Evolutionary conservation across 2,888 invertebrate species (phyloP).

Genomic region (Pediacus dermestoides): DNA sequence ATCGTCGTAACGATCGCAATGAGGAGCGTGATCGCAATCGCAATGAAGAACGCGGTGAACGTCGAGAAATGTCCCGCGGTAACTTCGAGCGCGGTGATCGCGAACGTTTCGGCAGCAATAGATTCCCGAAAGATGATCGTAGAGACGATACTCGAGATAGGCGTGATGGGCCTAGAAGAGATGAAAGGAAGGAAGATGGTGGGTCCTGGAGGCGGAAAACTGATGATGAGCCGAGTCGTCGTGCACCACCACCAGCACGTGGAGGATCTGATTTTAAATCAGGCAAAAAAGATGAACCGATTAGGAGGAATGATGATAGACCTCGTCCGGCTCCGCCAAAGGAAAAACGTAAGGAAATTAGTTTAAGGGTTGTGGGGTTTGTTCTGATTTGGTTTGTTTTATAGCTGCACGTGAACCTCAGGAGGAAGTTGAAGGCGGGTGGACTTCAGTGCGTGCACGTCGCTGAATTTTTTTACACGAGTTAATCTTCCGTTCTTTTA

Average conservation of each 20-base stretch:
- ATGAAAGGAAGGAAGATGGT: conserved; percentile 13
- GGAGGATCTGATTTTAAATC: conserved; percentile 22
- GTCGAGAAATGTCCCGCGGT: conserved; percentile 16
- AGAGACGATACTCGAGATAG: conserved; percentile 23
- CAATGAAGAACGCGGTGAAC: conserved; percentile 12
- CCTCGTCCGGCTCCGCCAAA: conserved; percentile 30
- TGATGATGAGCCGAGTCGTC: conserved; percentile 19
- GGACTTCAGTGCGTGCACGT: conserved; percentile 41
- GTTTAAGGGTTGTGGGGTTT: conserved; percentile 11
- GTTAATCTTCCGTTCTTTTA: not conserved
- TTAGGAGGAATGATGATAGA: conserved; percentile 24
- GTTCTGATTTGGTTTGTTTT: conserved; percentile 18
- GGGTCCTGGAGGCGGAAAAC: conserved; percentile 27
- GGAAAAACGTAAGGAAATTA: conserved; percentile 43
- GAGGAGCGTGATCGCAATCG: conserved; percentile 20
- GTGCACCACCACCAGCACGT: conserved; percentile 16
- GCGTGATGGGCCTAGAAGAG: conserved; percentile 8
- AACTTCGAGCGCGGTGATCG: conserved; percentile 15
- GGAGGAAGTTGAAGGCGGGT: conserved; percentile 39
- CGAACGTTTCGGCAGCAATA: conserved; percentile 16
- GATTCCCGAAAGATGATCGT: conserved; percentile 10
- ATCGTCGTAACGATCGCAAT: conserved; percentile 14
- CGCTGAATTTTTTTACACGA: conserved; percentile 27
- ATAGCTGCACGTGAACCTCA: conserved; percentile 34
- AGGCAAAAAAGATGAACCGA: conserved; percentile 28